Base-by-base conservation (phyloP, 2,113 vertebrate species). In the Cisticola juncidis region DNA sequence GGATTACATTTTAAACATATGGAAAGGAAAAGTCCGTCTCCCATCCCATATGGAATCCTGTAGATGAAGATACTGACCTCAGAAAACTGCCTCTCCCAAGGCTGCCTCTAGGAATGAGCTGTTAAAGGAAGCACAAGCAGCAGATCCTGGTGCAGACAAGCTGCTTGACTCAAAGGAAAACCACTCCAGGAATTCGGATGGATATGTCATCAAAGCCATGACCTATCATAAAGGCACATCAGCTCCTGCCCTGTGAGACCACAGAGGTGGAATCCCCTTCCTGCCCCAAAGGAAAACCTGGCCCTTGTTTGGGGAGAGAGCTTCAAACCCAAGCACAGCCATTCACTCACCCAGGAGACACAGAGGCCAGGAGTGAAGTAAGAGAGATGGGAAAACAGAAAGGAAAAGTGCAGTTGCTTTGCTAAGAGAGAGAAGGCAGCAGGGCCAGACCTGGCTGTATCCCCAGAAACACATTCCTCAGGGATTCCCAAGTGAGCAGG, bases 91-190 rank as follows among this genome's bases (percentile, higher is more conserved):
- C 26, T 48, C 24, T 73, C 21, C 44, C 64, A 74, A 44, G 31
- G 33, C 47, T n/a, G 50, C n/a, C 17, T 86, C 51, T 51, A 38
- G 83, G 78, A 90, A 62, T 16, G 16, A 78, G n/a, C 47, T 91
- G 70, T 31, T 15, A 50, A 71, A 94, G 40, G 62, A 65, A 90
- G 29, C 5, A 47, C 58, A 57, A 53, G 74, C 90, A 62, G 88
- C 48, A 69, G 48, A 66, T 69, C 42, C 51, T 56, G n/a, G 47
- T 36, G 40, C 53, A 81, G 80, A 70, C 50, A 76, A 42, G 58
- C 90, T 60, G 89, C 40, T 56, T 90, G 90, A 94, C 82, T 90
- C 85, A 93, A 86, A 65, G 64, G 76, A 86, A 94, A 94, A 92
- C 28, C 45, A 83, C 47, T 57, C 80, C 76, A 94, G 79, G 82